Evolutionary conservation across 2,113 vertebrate genomes (phyloP).

Genomic region (Nothoprocta perdicaria): DNA sequence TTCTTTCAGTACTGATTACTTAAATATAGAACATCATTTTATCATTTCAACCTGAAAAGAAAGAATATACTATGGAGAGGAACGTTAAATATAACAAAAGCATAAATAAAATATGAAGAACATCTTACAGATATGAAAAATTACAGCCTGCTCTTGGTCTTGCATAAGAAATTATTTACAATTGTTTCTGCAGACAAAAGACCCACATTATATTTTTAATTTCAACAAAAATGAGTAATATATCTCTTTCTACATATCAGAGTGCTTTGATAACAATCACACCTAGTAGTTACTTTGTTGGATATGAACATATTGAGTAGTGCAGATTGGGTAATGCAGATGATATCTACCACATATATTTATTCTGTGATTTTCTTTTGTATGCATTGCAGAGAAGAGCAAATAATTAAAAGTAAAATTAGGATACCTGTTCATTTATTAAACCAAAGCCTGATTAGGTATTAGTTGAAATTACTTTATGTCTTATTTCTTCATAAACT

Average conservation of each 20-base stretch:
- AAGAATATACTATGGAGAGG: background rate
- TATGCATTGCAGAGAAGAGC: background rate
- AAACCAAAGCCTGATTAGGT: background rate
- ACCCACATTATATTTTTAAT: background rate
- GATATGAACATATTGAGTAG: background rate
- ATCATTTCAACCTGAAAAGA: background rate
- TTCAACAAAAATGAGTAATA: background rate
- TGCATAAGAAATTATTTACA: slow-evolving; percentile 35
- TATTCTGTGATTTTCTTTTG: background rate
- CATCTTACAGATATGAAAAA: background rate
- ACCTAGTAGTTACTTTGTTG: background rate
- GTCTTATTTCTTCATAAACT: background rate
- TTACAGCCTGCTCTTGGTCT: background rate
- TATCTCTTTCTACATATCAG: background rate
- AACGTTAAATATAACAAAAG: background rate
- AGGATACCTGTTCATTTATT: background rate
- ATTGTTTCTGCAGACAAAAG: background rate
- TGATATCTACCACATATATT: background rate
- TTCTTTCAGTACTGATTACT: background rate
- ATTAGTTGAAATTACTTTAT: background rate
- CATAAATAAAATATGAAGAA: background rate
- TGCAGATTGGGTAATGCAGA: background rate
- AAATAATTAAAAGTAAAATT: background rate
- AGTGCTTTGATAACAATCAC: background rate
- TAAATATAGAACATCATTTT: background rate